These are phyloP conservation scores for Acleris literana DNA, from an alignment of 2,888 invertebrate genomes.

Conservation along the genomic window DNA sequence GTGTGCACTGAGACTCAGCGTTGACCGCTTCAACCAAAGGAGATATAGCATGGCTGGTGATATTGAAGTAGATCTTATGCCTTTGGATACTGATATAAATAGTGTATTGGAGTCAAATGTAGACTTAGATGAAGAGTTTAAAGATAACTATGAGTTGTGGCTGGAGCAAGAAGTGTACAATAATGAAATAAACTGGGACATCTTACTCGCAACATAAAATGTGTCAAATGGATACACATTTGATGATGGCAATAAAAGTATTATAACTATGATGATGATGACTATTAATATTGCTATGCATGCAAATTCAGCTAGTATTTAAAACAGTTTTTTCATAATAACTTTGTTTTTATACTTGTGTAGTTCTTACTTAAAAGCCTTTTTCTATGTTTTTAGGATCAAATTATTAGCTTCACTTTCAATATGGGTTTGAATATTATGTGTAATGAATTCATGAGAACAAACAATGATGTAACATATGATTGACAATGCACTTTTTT, in stretches of 20 bases:
- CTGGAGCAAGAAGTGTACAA: conserved; percentile 98
- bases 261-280: conserved; percentile 16
- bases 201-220: conserved; percentile 63
- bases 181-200: conserved; percentile 92
- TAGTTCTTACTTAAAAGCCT: conserved; percentile 18
- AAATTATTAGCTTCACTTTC: conserved; percentile 12
- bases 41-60: conserved; percentile 87
- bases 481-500: too few relatives aligned
- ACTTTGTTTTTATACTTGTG: conserved; percentile 17
- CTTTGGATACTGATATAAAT: conserved; percentile 91
- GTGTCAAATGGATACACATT: conserved; percentile 15
- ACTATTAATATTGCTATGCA: conserved; percentile 21
- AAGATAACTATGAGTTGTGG: conserved; percentile 97
- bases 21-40: conserved; percentile 97
- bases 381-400: conserved; percentile 13
- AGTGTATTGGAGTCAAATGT: conserved; percentile 90
- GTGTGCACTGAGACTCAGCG: conserved; percentile 95
- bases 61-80: conserved; percentile 84
- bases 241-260: conserved; percentile 29
- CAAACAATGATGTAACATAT: too few relatives aligned
- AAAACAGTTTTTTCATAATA: conserved; percentile 20
- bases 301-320: conserved; percentile 20
- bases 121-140: conserved; percentile 96
- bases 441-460: conserved; percentile 3
- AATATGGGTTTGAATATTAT: conserved; percentile 3